Evolutionary conservation across 2,113 vertebrate genomes (phyloP), one percentile per base, ranked within the genome.

Genomic region (Datnioides undecimradiatus): DNA sequence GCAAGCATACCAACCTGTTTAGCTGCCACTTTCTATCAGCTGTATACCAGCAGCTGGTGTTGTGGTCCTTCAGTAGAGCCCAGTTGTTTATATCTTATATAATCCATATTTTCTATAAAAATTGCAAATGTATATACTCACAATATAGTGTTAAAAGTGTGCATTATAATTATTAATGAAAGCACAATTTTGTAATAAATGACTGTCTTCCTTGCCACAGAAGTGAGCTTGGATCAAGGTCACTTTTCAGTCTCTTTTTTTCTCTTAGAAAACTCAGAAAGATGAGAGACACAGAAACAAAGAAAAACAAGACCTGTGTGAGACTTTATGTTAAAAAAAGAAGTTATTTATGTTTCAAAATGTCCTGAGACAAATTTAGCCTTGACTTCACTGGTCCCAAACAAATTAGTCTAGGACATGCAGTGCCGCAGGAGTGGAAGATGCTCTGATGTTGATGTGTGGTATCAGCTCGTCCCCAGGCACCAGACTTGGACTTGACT

Each of bases 291-390:
- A 12, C 4, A 34, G 49, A 34, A 23, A 58, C 43, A 27, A 62
- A 60, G 12, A 52, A 63, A 52, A 74, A n/a, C 41, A 38, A 62
- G 40, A 73, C 41, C 73, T 76, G 38, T 40, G 29, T 55, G 51
- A 65, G 40, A 70, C 49, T 79, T 63, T 51, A 67, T 41, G 40
- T 25, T 23, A n/a, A 67, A 33, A 55, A 34, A 43, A 72, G 5
- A 34, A 55, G 48, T 66, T 73, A 63, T 81, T 81, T 66, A 6
- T 79, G 79, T 67, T 82, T 59, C 33, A 66, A 62, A 73, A 65
- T 82, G 70, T 88, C 57, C 78, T 12, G 36, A 88, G 77, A 68
- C 43, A 84, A 85, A 89, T 82, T 87, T 80, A 88, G 77, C 87
- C 54, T 79, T 52, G 80, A 76, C 67, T 82, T 77, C 23, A 48